Evolutionary conservation across 2,113 vertebrate species (phyloP), one percentile per base, ranked within the genome.

Genomic region (Neopipo cinnamomea): DNA sequence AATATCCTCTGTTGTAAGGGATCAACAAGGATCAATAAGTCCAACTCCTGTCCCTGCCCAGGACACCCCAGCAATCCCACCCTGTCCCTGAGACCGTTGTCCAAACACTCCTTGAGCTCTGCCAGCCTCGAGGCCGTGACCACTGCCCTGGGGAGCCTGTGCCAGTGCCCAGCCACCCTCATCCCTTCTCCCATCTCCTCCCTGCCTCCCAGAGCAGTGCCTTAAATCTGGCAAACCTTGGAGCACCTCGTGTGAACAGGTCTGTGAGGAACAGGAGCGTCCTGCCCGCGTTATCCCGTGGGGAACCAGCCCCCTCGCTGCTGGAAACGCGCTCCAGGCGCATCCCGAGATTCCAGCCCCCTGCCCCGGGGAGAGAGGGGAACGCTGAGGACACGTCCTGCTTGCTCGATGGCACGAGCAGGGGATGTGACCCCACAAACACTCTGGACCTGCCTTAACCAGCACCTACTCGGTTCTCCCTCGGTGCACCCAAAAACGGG

Each of bases 211-310:
- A 28, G 41, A 52, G 50, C 8, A 2, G 22, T 58, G 46, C n/a
- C 39, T 72, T 50, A 13, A 53, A n/a, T 50, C 13, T 27, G 65
- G n/a, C 28, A 16, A 35, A 12, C 16, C 56, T 50, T 7, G 30
- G 78, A 68, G 35, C 0, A 3, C 25, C 31, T 62, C 44, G n/a
- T 42, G 59, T n/a, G 20, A 66, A 8, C 3, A 22, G 28, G 33
- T 46, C 56, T 41, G 61, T 21, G 19, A 28, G 12, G 41, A 79
- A 47, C 31, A 53, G 66, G 31, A 50, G 49, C 25, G 3, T 50
- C 49, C 49, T 50, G 25, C 49, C 6, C 0, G 1, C 0, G 0
- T 75, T 23, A 39, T 9, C 62, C 62, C 2, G 0, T 16, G 33
- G 24, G 74, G 25, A 68, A 68, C 14, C 1, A 0, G 24, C 27